Evolutionary conservation across 2,797 vertebrate species (phyloP).

Genomic region (Anguilla anguilla): DNA sequence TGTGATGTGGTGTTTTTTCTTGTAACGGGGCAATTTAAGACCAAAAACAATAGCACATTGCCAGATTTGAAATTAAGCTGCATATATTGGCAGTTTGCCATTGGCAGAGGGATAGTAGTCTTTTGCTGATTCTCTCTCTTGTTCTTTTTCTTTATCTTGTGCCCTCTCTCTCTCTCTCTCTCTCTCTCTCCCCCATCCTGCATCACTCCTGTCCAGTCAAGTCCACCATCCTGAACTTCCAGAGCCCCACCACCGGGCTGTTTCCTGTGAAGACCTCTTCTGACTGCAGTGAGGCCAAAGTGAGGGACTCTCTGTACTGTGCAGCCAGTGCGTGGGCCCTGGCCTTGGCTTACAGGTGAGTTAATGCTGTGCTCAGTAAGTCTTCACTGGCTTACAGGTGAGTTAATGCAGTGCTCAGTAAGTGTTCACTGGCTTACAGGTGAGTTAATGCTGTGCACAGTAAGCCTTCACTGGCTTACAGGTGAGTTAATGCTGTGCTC

Average conservation of each 20-base stretch:
- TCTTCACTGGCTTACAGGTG: neutral
- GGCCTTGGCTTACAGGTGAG: constrained; percentile 89
- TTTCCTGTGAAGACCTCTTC: constrained; percentile 87
- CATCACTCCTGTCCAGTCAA: constrained; percentile 76
- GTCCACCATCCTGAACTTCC: constrained; percentile 85
- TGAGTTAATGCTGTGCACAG: neutral
- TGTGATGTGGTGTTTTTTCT: neutral
- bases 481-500: neutral
- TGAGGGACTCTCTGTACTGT: constrained; percentile 93
- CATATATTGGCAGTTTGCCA: neutral
- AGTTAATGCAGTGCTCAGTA: neutral
- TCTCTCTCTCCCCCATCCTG: neutral
- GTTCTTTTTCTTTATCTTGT: neutral
- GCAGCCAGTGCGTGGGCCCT: constrained; percentile 90
- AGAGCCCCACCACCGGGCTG: constrained; percentile 92
- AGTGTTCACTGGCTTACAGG: neutral
- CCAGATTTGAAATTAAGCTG: neutral
- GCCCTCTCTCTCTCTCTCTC: constrained; percentile 27
- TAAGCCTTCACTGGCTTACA: neutral
- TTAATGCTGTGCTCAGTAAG: neutral
- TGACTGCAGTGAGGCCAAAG: constrained; percentile 81
- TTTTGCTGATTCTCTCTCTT: neutral
- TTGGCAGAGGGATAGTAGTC: neutral
- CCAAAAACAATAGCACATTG: neutral
- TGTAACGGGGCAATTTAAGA: neutral